Evolutionary conservation across 2,888 invertebrate genomes (phyloP), one percentile per base, ranked within the genome.

Genomic region (Lapara coniferarum): DNA sequence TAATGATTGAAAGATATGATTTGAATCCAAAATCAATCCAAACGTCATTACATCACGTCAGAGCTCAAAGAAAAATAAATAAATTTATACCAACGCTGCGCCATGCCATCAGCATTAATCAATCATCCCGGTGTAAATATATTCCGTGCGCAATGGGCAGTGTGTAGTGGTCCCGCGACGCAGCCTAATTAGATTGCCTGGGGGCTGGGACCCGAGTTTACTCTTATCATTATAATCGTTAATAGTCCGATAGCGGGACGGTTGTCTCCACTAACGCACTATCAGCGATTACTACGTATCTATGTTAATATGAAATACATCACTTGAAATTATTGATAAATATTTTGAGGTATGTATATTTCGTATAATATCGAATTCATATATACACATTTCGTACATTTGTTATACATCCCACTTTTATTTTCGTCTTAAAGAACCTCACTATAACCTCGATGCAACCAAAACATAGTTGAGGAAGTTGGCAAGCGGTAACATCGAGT

Each of bases 211-310:
- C 16, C 59, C 5, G 59, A 59, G 16, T 59, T 63, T 46, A 46
- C 46, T 63, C 19, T 63, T 63, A 63, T 63, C 63, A 63, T 63
- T 63, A 63, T 63, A 63, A 63, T 63, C 63, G 49, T 63, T 63
- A 63, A 63, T 63, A 63, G 63, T 59, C 49, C 63, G 63, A 63
- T 63, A 63, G 63, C 63, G 63, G 63, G 63, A 63, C 63, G 46
- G 63, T 19, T 19, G 46, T 63, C 63, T 46, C 63, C 46, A 49
- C 63, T 63, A 63, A 46, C 63, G 49, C 63, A 49, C 63, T 63
- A 63, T 63, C 63, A 63, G 63, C 46, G 63, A 63, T 63, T 46
- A 63, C 63, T 49, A 63, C 19, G 58, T 59, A 59, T 46, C 59
- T 49, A 49, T 63, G 63, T 63, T 63, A 63, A 63, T 63, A 63